phyloP scores from a whole-genome alignment of 2,797 vertebrate species.

The Pangasius krempfi region DNA sequence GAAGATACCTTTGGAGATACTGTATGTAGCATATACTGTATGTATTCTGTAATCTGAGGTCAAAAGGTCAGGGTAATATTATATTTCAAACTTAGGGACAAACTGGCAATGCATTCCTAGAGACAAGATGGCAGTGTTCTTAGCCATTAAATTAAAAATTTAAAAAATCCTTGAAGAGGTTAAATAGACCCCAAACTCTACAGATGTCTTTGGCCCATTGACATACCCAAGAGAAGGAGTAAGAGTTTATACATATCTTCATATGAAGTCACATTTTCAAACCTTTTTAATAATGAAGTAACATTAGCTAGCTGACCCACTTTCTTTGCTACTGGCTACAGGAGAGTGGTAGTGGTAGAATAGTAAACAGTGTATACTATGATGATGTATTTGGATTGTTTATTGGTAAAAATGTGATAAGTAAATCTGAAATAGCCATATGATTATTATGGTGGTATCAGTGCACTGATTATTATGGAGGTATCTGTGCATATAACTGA shows the following conservation, averaged over 20 bases:
- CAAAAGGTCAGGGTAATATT: not conserved
- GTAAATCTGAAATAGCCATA: not conserved
- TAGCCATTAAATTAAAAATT: not conserved
- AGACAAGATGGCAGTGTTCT: not conserved
- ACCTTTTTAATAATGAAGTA: not conserved
- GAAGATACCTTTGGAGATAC: not conserved
- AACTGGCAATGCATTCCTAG: not conserved
- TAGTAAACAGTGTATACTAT: not conserved
- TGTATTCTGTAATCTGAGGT: not conserved
- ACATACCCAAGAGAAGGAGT: not conserved
- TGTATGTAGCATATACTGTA: not conserved
- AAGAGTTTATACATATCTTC: not conserved
- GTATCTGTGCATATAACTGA: not conserved
- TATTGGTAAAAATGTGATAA: not conserved
- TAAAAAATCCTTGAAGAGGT: not conserved
- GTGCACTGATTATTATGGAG: not conserved
- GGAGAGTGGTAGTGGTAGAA: not conserved
- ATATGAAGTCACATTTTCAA: not conserved
- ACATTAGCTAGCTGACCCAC: not conserved
- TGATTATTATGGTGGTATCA: not conserved
- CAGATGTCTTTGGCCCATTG: not conserved
- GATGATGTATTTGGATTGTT: not conserved
- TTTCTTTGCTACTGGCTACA: not conserved
- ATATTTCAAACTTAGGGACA: not conserved
- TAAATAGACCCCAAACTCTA: not conserved